Base-by-base conservation (phyloP, 1,140 invertebrate genomes). In the Trichonephila clavata region DNA sequence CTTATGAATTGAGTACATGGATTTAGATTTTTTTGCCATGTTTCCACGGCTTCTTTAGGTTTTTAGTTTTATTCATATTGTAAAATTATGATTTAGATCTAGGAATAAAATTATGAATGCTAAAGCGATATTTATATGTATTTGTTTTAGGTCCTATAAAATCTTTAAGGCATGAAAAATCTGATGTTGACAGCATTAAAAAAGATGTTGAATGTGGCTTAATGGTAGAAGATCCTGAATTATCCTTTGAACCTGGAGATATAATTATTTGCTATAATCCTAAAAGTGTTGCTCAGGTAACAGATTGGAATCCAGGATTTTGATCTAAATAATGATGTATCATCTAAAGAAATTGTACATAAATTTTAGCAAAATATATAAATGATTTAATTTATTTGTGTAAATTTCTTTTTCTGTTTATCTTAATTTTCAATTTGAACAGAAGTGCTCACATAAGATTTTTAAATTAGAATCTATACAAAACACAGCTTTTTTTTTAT, bases 141-240 rank as follows among this genome's bases (percentile, higher is more conserved):
- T 94, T 94, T 32, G 96, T 95, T 10, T 50, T 94, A 98, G 98
- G 98, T 81, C 96, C 96, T 94, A 95, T 98, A 60, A 95, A 96
- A 43, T 98, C 98, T 5, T 97, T 99, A 97, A 97, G 97, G 95
- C 98, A 99, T 96, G 95, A 98, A 13, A 99, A 99, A 95, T 97
- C 97, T 94, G 98, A 99, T 96, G 98, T 99, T 0, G 97, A 97
- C 18, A 96, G 96, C 0, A 97, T 99, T 43, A 98, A 98, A 95
- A 97, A 97, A 84, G 98, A 98, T 95, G 96, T 97, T 27, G 98
- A 99, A 95, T 99, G 98, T 96, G 99, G 98, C 0, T 95, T 99
- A 39, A 97, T 97, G 90, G 96, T 99, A 21, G 96, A 97, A 0
- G 97, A 98, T 95, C 94, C 96, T 0, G 95, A 95, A 3, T 93